These are phyloP conservation scores for Myripristis jacobus DNA, from an alignment of 2,797 vertebrate species.

Conservation along the genomic window DNA sequence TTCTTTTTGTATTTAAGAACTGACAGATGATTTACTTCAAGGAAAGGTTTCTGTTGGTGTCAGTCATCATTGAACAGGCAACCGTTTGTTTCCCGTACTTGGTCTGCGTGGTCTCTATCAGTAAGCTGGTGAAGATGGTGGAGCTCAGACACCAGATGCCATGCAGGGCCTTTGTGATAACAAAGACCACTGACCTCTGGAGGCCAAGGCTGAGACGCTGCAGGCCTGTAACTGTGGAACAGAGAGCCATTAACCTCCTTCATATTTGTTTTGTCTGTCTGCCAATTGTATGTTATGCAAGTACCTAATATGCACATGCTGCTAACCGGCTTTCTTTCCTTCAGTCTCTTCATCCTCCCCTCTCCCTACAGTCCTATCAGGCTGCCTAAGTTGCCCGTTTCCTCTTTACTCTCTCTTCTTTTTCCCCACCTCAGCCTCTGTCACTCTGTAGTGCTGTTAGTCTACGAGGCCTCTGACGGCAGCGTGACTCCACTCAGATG, in stretches of 20 bases:
- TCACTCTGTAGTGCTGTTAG: conserved; percentile 48
- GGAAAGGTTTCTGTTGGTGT: no score
- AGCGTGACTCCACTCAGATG: conserved; percentile 79
- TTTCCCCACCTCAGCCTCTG: conserved; percentile 33
- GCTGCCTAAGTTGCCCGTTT: neutral
- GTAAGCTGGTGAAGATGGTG: neutral
- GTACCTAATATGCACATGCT: neutral
- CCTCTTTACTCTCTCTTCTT: conserved; percentile 14
- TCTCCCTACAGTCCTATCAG: neutral
- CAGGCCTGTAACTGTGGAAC: neutral
- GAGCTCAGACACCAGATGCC: conserved; percentile 15
- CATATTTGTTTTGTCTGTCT: no score
- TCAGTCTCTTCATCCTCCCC: neutral
- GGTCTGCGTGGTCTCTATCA: neutral
- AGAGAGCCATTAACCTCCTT: no score
- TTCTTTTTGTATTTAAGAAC: no score
- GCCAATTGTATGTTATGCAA: neutral
- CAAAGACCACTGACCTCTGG: no score
- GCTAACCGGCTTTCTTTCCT: conserved; percentile 1
- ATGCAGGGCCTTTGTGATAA: neutral
- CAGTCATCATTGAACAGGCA: neutral
- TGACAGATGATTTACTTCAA: neutral
- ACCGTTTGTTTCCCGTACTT: neutral
- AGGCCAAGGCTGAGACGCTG: neutral
- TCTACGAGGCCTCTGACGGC: conserved; percentile 65